Conservation (phyloP, 2,888 invertebrate genomes). For the Melikaiella ostensackeni region DNA sequence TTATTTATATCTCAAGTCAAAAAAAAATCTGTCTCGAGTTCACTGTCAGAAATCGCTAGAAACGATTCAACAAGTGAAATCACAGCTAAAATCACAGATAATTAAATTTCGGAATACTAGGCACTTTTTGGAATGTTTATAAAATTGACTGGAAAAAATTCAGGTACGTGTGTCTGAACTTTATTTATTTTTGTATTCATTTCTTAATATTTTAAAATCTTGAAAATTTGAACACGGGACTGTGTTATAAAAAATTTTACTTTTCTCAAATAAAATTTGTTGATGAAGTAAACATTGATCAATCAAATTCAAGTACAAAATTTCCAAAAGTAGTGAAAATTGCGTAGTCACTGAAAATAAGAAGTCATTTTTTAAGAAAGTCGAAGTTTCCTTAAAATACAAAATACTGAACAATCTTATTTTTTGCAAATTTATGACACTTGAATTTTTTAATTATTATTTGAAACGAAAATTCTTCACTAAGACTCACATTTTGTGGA, state of each 20-base stretch:
- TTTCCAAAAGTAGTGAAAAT: too few species aligned
- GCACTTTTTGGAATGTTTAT: not conserved
- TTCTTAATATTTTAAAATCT: not conserved
- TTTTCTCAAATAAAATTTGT: not conserved
- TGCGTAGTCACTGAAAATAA: slow-evolving; percentile 1
- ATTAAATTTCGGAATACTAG: not conserved
- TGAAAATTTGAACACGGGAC: not conserved
- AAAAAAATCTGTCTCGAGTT: not conserved
- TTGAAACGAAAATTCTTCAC: too few species aligned
- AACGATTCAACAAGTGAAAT: not conserved
- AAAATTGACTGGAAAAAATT: not conserved
- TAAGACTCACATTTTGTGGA: too few species aligned
- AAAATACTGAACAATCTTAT: slow-evolving; percentile 19
- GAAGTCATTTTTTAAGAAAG: slow-evolving; percentile 24
- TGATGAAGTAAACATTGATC: not conserved
- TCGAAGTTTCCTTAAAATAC: slow-evolving; percentile 38
- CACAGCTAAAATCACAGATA: not conserved
- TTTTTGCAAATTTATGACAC: slow-evolving; percentile 5
- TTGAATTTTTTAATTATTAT: not conserved
- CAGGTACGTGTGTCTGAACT: not conserved
- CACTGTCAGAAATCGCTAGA: not conserved
- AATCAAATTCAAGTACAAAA: not conserved
- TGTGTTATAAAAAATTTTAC: not conserved
- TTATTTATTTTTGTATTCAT: not conserved
- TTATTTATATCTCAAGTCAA: not conserved